Conservation (phyloP, 2,113 vertebrate genomes). For the Zeus faber region DNA sequence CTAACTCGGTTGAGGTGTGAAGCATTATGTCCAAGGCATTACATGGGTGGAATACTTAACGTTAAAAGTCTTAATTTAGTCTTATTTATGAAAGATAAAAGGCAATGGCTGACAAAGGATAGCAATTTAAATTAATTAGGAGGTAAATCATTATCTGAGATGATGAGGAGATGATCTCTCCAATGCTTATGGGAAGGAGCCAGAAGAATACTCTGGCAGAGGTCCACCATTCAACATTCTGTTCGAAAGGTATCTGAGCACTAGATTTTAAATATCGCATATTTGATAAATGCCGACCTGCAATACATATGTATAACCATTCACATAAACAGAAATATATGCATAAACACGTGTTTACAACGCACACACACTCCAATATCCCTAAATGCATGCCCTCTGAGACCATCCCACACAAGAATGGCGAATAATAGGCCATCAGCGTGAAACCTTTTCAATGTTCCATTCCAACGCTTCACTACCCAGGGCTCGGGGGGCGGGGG, state of each 20-base stretch:
- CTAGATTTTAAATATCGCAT: no score
- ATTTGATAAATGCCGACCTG: neutral
- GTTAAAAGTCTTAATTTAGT: no score
- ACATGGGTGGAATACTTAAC: no score
- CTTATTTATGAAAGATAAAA: no score
- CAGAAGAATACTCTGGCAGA: slow-evolving; percentile 21
- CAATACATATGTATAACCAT: neutral
- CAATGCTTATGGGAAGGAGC: slow-evolving; percentile 20
- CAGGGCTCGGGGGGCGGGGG: slow-evolving; percentile 23
- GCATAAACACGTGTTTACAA: neutral
- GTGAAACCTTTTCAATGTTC: slow-evolving; percentile 36
- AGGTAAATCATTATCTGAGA: slow-evolving; percentile 23
- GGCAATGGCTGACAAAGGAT: no score
- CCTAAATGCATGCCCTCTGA: neutral
- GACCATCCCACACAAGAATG: slow-evolving; percentile 21
- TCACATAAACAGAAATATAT: neutral
- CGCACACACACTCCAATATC: neutral
- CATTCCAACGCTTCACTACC: slow-evolving; percentile 25
- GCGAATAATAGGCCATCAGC: slow-evolving; percentile 33
- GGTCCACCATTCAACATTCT: no score
- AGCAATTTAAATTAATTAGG: neutral
- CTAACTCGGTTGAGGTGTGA: no score
- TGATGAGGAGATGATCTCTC: slow-evolving; percentile 20
- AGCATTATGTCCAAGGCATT: no score
- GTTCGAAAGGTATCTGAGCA: no score